Percentiles rank a stretch among this genome's conserved stretches.
phyloP scores from a whole-genome alignment of 2,888 invertebrate species.

The Neoscelio sp. region DNA sequence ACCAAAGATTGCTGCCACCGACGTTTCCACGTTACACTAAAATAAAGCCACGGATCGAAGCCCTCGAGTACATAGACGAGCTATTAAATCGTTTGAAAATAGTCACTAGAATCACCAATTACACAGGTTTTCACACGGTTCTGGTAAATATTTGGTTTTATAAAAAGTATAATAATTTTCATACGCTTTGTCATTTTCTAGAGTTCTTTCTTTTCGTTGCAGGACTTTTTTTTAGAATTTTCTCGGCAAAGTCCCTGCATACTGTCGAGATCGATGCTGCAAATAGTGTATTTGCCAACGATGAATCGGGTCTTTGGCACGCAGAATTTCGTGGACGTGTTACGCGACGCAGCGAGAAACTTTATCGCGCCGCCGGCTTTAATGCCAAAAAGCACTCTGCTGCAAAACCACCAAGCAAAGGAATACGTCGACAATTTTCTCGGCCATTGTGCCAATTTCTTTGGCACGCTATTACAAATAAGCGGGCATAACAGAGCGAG shows the following conservation, averaged over 20 bases:
- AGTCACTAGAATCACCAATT: conserved; percentile 92
- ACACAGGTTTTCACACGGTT: conserved; percentile 91
- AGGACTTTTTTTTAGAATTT: conserved; percentile 97
- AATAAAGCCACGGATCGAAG: conserved; percentile 92
- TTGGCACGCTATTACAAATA: conserved; percentile 93
- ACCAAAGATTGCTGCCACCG: conserved; percentile 97
- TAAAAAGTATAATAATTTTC: no score
- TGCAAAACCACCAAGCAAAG: conserved; percentile 90
- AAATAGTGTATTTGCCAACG: conserved; percentile 88
- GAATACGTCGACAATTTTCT: conserved; percentile 96
- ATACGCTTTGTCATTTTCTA: background rate
- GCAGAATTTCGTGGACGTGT: conserved; percentile 89
- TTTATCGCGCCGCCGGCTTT: conserved; percentile 96
- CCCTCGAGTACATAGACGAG: conserved; percentile 91
- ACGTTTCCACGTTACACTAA: conserved; percentile 98
- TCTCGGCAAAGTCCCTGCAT: conserved; percentile 95
- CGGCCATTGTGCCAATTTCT: conserved; percentile 93
- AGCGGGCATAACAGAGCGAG: conserved; percentile 98
- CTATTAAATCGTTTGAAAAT: conserved; percentile 92
- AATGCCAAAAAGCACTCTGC: conserved; percentile 88
- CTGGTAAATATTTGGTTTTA: conserved; percentile 90
- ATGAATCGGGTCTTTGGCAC: conserved; percentile 85
- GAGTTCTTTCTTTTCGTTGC: conserved; percentile 67
- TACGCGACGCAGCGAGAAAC: conserved; percentile 92
- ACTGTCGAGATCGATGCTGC: conserved; percentile 94